Evolutionary conservation across 2,888 invertebrate species (phyloP).

Genomic region (Bombylius discolor): DNA sequence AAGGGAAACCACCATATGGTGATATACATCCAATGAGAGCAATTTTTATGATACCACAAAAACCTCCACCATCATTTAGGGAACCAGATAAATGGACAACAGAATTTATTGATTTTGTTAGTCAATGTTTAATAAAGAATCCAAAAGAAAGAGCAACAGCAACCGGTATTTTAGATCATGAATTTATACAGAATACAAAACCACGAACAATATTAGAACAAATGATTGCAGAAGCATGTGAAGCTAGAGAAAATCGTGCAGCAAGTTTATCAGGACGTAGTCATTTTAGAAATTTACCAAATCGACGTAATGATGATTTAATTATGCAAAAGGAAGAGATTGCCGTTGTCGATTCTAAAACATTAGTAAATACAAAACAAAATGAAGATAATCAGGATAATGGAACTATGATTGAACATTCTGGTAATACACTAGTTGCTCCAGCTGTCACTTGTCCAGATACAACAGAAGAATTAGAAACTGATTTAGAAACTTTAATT

Average conservation of each 20-base stretch:
- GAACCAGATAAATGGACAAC: slow-evolving; percentile 88
- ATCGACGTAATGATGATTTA: slow-evolving; percentile 28
- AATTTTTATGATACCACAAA: slow-evolving; percentile 96
- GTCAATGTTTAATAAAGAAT: slow-evolving; percentile 69
- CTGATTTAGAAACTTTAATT: slow-evolving; percentile 83
- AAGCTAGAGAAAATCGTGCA: slow-evolving; percentile 67
- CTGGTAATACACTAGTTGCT: slow-evolving; percentile 47
- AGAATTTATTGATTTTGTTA: slow-evolving; percentile 90
- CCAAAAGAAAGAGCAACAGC: slow-evolving; percentile 86
- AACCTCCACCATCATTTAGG: slow-evolving; percentile 89
- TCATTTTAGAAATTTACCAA: slow-evolving; percentile 25
- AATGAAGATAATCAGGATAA: slow-evolving; percentile 35
- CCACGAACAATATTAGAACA: slow-evolving; percentile 64
- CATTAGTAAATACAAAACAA: slow-evolving; percentile 43
- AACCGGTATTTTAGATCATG: slow-evolving; percentile 65
- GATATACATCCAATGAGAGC: slow-evolving; percentile 85
- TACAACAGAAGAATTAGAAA: slow-evolving; percentile 46
- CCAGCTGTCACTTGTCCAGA: slow-evolving; percentile 26
- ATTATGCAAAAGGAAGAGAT: slow-evolving; percentile 17
- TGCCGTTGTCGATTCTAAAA: slow-evolving; percentile 40
- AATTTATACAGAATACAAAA: slow-evolving; percentile 75
- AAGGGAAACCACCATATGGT: slow-evolving; percentile 87
- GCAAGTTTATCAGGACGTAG: slow-evolving; percentile 35
- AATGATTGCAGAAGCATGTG: slow-evolving; percentile 83
- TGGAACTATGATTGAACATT: slow-evolving; percentile 36